phyloP scores from a whole-genome alignment of 2,888 invertebrate genomes.

The Malachius bipustulatus region DNA sequence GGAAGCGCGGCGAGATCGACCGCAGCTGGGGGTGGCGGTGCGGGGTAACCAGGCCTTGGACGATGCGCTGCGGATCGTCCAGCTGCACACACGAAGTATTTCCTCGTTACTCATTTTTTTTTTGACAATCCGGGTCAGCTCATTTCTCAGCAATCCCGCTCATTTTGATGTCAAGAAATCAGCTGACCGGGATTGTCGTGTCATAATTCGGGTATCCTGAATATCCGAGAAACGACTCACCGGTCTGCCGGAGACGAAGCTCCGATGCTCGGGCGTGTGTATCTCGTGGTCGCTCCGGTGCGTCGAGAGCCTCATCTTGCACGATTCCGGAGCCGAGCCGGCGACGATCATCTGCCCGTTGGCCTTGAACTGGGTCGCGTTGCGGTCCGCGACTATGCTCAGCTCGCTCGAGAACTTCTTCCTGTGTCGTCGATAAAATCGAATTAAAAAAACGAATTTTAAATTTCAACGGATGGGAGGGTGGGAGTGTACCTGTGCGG shows the following conservation, averaged over 20 bases:
- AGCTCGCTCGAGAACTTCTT: slow-evolving; percentile 48
- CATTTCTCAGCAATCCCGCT: no score
- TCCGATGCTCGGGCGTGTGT: slow-evolving; percentile 48
- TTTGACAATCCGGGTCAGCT: no score
- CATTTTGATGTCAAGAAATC: no score
- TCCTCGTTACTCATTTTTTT: no score
- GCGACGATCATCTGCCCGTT: slow-evolving; percentile 25
- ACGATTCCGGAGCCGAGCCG: slow-evolving; percentile 29
- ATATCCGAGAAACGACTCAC: slow-evolving; percentile 15
- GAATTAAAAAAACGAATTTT: slow-evolving; percentile 46
- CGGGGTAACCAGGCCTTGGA: slow-evolving; percentile 35
- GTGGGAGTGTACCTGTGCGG: slow-evolving; percentile 26
- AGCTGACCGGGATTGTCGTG: background rate
- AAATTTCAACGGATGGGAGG: no score
- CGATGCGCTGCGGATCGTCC: slow-evolving; percentile 27
- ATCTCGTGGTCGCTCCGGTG: slow-evolving; percentile 53
- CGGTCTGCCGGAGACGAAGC: slow-evolving; percentile 24
- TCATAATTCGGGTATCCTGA: no score
- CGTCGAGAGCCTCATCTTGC: slow-evolving; percentile 36
- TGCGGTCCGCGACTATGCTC: slow-evolving; percentile 39
- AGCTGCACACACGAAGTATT: slow-evolving; percentile 20
- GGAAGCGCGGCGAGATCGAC: slow-evolving; percentile 22
- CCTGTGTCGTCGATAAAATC: slow-evolving; percentile 41
- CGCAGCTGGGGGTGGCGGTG: slow-evolving; percentile 28
- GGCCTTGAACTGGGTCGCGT: slow-evolving; percentile 30